Conservation (phyloP, 2,113 vertebrate species). For the Plecturocebus donacophilus region DNA sequence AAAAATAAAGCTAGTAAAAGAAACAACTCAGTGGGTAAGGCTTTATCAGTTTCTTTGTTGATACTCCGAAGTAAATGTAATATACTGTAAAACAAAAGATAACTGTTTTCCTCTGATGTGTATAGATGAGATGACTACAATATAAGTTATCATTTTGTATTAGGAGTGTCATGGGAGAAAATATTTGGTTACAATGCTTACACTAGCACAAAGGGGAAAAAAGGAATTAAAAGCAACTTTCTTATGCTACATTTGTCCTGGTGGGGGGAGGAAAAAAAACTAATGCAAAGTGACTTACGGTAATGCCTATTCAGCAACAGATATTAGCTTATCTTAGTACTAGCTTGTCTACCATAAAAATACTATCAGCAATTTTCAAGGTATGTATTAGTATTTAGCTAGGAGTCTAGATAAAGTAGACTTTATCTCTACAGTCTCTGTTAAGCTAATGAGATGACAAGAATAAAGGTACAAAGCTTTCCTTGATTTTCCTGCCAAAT, state of each 20-base stretch:
- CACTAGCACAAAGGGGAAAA: neutral
- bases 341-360: conserved; percentile 63
- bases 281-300: conserved; percentile 4
- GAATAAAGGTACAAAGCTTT: neutral
- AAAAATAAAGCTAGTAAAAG: neutral
- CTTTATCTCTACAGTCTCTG: neutral
- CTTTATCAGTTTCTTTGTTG: neutral
- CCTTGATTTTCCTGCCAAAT: conserved; percentile 32
- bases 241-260: neutral
- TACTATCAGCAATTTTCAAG: conserved; percentile 64
- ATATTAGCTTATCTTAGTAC: conserved; percentile 52
- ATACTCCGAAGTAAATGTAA: neutral
- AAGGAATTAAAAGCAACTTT: neutral
- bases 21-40: neutral
- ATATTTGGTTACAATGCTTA: neutral
- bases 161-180: neutral
- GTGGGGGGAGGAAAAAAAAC: neutral
- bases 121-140: neutral
- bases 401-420: conserved; percentile 11
- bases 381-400: conserved; percentile 33
- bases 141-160: neutral
- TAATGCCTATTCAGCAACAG: conserved; percentile 21
- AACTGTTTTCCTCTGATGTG: neutral
- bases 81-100: neutral
- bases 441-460: conserved; percentile 35